Percentiles rank a stretch among this genome's conserved stretches.
phyloP scores from a whole-genome alignment of 2,888 invertebrate genomes.

The Hydrotaea cyrtoneurina region DNA sequence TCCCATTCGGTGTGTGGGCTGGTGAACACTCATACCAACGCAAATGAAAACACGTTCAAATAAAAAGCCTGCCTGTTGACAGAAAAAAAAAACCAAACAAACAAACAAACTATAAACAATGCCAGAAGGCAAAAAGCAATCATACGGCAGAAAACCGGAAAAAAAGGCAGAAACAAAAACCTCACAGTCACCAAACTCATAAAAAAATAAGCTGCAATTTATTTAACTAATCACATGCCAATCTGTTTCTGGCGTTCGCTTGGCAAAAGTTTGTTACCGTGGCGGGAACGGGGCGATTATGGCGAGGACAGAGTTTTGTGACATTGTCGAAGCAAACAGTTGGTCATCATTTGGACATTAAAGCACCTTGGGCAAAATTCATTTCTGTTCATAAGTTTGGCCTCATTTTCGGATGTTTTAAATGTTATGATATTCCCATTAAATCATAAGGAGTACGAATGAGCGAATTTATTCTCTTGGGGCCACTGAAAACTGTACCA shows the following conservation, averaged over 20 bases:
- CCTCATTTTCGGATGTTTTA: neutral
- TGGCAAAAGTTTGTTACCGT: too few species aligned
- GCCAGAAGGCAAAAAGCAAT: slow-evolving; percentile 27
- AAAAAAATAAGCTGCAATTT: slow-evolving; percentile 55
- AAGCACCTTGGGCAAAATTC: neutral
- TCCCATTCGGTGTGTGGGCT: neutral
- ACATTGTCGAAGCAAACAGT: slow-evolving; percentile 7
- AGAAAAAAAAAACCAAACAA: too few species aligned
- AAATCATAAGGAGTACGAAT: neutral
- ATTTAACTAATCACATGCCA: slow-evolving; percentile 54
- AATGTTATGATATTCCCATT: neutral
- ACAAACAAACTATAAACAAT: slow-evolving; percentile 55
- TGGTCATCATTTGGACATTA: neutral
- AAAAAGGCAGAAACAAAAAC: neutral
- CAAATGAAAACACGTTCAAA: slow-evolving; percentile 19
- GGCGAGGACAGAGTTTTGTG: neutral
- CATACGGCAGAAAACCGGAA: neutral
- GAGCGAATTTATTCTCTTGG: too few species aligned
- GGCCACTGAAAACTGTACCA: too few species aligned
- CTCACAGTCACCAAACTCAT: slow-evolving; percentile 42
- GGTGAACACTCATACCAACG: neutral
- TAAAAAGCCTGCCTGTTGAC: slow-evolving; percentile 46
- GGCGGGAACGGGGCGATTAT: too few species aligned
- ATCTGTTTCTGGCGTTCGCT: neutral
- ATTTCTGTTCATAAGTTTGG: neutral